phyloP scores from a whole-genome alignment of 2,888 invertebrate genomes.

The Amphipoea oculea region DNA sequence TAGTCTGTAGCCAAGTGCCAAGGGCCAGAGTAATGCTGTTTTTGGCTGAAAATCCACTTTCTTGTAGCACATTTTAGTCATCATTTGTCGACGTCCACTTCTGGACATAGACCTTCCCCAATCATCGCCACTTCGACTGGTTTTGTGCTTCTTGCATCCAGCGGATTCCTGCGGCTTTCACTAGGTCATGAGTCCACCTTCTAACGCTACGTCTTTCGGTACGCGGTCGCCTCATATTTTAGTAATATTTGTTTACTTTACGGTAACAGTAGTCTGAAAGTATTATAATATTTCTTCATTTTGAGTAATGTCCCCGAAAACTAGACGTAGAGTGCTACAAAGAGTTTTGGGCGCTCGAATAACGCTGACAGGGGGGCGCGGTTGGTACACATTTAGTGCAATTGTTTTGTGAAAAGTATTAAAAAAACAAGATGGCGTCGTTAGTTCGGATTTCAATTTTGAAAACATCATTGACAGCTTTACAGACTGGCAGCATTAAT shows the following conservation, averaged over 20 bases:
- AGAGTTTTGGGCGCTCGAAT: neutral
- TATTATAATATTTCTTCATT: neutral
- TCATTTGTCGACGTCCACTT: neutral
- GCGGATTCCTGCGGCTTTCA: neutral
- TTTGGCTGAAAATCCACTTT: conserved; percentile 1
- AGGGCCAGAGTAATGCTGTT: neutral
- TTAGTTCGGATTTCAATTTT: too few species aligned
- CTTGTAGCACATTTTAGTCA: neutral
- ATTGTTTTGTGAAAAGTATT: neutral
- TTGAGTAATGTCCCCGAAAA: neutral
- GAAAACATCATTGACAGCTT: neutral
- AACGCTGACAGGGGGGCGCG: too few species aligned
- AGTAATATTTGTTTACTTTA: neutral
- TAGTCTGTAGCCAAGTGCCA: neutral
- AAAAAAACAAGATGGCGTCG: neutral
- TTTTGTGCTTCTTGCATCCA: neutral
- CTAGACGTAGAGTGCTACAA: neutral
- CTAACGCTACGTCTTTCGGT: neutral
- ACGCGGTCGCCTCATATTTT: neutral
- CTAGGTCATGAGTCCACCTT: neutral
- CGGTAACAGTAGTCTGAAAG: neutral
- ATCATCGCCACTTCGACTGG: neutral
- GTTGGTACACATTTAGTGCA: neutral
- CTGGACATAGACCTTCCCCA: neutral
- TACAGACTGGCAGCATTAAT: neutral